These are phyloP conservation scores for Tetrax tetrax DNA, from an alignment of 2,113 vertebrate genomes.

Conservation along the genomic window DNA sequence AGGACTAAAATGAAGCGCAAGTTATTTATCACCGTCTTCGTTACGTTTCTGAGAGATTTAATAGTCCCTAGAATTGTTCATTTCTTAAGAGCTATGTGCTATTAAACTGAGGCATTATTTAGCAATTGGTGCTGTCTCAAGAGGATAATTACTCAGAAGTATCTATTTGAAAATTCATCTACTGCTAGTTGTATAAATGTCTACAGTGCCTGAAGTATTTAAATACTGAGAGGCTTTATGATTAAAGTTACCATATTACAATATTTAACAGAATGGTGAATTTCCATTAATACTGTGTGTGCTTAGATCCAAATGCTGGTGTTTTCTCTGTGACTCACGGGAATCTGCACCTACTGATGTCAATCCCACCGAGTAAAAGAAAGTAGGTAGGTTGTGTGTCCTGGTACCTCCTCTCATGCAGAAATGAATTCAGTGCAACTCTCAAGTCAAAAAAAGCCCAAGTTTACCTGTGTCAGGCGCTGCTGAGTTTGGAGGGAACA, in stretches of 20 bases:
- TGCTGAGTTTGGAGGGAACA: neutral
- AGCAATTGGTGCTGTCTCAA: constrained; percentile 58
- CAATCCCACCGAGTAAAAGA: neutral
- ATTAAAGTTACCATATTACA: constrained; percentile 40
- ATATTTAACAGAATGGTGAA: constrained; percentile 55
- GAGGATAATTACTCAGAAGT: constrained; percentile 69
- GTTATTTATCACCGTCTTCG: constrained; percentile 62
- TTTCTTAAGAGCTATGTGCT: constrained; percentile 67
- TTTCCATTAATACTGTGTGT: constrained; percentile 36
- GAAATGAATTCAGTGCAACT: neutral
- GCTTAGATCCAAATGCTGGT: constrained; percentile 4
- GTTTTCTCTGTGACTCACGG: neutral
- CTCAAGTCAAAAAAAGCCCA: neutral
- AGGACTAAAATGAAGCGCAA: constrained; percentile 6
- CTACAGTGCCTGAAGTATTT: constrained; percentile 60
- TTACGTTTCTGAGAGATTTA: constrained; percentile 54
- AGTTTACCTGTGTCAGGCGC: neutral
- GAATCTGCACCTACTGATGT: neutral
- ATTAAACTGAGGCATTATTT: constrained; percentile 55
- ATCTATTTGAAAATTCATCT: constrained; percentile 63
- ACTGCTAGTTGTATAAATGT: constrained; percentile 64
- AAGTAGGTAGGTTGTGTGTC: neutral
- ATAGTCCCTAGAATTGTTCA: constrained; percentile 42
- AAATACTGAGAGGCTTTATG: constrained; percentile 21
- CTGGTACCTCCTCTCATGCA: neutral